Percentiles rank a stretch among this genome's conserved stretches.
Evolutionary conservation across 2,888 invertebrate species (phyloP).

Genomic region (Brenthis ino): DNA sequence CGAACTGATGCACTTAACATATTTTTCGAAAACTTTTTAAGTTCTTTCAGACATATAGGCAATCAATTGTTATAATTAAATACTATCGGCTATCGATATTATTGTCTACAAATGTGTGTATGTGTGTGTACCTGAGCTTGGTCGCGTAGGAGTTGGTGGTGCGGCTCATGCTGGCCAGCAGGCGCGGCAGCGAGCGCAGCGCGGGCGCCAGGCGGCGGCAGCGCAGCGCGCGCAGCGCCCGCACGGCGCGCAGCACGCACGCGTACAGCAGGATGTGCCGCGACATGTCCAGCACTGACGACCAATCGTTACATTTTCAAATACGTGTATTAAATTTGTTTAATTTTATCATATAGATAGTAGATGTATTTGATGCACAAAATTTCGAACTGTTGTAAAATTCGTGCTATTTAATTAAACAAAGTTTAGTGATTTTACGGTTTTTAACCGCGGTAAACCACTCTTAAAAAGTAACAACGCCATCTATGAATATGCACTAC

Average conservation of each 20-base stretch:
- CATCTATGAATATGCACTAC: no score
- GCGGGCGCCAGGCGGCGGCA: constrained; percentile 83
- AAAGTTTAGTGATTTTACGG: no score
- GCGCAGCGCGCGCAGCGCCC: constrained; percentile 88
- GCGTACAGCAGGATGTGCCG: constrained; percentile 96
- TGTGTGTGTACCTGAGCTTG: constrained; percentile 85
- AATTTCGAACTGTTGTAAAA: no score
- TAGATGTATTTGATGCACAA: no score
- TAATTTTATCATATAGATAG: no score
- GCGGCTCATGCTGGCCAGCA: constrained; percentile 92
- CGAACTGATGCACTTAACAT: no score
- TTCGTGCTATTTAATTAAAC: no score
- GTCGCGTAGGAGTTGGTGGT: constrained; percentile 96
- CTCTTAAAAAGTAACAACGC: no score
- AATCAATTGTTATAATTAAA: no score
- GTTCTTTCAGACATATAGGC: no score
- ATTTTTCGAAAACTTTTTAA: no score
- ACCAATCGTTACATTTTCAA: background rate
- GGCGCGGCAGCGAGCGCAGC: constrained; percentile 85
- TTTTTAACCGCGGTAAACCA: no score
- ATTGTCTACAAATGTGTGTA: background rate
- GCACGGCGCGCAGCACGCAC: constrained; percentile 90
- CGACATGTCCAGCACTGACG: constrained; percentile 95
- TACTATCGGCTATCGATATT: background rate
- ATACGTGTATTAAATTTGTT: background rate